Conservation (phyloP, 1,140 invertebrate genomes). For the Cotesia glomerata region DNA sequence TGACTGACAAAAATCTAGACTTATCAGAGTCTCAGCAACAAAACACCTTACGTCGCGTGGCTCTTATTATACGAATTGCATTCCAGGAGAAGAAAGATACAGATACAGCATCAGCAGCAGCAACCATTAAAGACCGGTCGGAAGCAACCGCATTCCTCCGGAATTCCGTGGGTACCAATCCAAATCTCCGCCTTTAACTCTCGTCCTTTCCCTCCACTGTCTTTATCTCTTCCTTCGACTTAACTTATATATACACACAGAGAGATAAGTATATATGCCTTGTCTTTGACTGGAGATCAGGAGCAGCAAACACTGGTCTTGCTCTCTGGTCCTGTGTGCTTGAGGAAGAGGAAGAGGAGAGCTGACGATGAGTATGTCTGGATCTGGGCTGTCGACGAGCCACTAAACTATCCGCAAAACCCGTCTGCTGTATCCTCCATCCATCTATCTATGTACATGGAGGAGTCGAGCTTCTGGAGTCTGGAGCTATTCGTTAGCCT, state of each 20-base stretch:
- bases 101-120: constrained; percentile 7
- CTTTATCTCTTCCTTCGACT: not conserved
- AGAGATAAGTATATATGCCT: too few relatives aligned
- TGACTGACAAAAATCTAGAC: too few relatives aligned
- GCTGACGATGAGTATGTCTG: not conserved
- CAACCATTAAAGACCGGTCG: constrained; percentile 30
- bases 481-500: constrained; percentile 17
- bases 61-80: constrained; percentile 26
- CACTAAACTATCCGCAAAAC: constrained; percentile 3
- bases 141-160: constrained; percentile 30
- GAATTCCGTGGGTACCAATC: constrained; percentile 31
- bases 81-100: not conserved
- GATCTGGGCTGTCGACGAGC: not conserved
- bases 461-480: not conserved
- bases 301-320: too few relatives aligned
- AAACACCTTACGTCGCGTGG: constrained; percentile 21
- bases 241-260: too few relatives aligned
- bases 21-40: not conserved
- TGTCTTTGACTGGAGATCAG: too few relatives aligned
- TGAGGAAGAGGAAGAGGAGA: not conserved
- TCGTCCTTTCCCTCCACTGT: not conserved
- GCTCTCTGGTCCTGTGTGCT: not conserved
- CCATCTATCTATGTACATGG: too few relatives aligned
- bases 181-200: constrained; percentile 25
- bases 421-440: not conserved